A percentile compares a stretch with the other conserved stretches of the same genome.
Conservation (phyloP, 2,113 vertebrate species). For the Prinia subflava region DNA sequence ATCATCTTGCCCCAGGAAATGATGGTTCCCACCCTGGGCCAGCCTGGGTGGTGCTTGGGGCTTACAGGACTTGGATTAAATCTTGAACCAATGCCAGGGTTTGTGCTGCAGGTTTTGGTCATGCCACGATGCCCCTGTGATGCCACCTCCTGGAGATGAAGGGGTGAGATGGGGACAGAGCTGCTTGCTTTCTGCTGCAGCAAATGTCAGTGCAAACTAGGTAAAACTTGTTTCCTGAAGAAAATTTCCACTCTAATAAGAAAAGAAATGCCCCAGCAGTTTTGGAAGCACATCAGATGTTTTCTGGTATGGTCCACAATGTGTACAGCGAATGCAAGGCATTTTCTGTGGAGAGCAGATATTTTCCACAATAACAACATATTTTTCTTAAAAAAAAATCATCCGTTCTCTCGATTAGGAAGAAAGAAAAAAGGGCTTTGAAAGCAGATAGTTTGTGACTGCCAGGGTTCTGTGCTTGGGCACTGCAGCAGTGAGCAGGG, state of each 20-base stretch:
- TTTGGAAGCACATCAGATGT: slow-evolving; percentile 45
- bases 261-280: background rate
- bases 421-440: background rate
- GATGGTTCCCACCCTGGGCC: background rate
- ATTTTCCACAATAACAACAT: slow-evolving; percentile 33
- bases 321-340: background rate
- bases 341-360: slow-evolving; percentile 23
- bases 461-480: background rate
- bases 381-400: background rate
- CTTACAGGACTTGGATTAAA: background rate
- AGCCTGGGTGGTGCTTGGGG: background rate
- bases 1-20: background rate
- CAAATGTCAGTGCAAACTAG: slow-evolving; percentile 1
- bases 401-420: background rate
- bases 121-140: background rate
- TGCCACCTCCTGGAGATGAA: background rate
- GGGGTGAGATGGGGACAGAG: background rate
- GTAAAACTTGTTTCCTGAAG: slow-evolving; percentile 14
- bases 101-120: background rate
- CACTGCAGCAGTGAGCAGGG: background rate
- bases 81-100: background rate
- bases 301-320: slow-evolving; percentile 12
- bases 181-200: background rate
- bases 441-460: background rate
- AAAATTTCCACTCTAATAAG: slow-evolving; percentile 12